Evolutionary conservation across 2,113 vertebrate species (phyloP), one percentile per base, ranked within the genome.

Genomic region (Colius striatus): DNA sequence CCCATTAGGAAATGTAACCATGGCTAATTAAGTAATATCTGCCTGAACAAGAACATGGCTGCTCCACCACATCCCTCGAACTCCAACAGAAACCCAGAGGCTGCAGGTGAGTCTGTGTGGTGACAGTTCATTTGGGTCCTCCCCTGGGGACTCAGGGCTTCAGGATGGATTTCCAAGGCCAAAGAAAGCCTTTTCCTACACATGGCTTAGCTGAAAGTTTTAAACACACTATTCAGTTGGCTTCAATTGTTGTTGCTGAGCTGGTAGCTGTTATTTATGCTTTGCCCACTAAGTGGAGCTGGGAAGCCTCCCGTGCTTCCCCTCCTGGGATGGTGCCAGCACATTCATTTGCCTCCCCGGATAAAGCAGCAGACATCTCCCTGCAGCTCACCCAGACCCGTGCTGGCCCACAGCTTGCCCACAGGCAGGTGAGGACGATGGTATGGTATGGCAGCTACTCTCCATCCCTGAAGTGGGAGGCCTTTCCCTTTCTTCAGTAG

Each of bases 271-370:
- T 61, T 77, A 92, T 97, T 96, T 96, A 7, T 92, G 84, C 67
- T 94, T 94, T 96, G 95, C 93, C 97, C 97, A 97, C 93, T 95
- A 82, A 95, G 93, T 91, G 88, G 95, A 95, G 91, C 96, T 95
- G 95, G 61, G 95, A 43, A 50, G 38, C 93, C 61, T 95, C 61
- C 83, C 88, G 71, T 75, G 22, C 30, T 29, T 89, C 57, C 75
- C 75, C 50, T 81, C 45, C 26, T 2, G 13, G 51, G 51, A 43
- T 30, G 65, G 51, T 61, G 81, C n/a, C 88, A 57, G 1, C 8
- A 45, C 32, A 6, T 20, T 71, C 17, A 50, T 55, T 43, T 57
- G 45, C 41, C 43, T 79, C 25, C 43, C 55, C 1, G 6, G 21
- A 4, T 1, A 2, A 58, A 79, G 62, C 8, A 18, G 9, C 34